Conservation (phyloP, 2,113 vertebrate genomes). For the Pseudolaguvia tuberculata region DNA sequence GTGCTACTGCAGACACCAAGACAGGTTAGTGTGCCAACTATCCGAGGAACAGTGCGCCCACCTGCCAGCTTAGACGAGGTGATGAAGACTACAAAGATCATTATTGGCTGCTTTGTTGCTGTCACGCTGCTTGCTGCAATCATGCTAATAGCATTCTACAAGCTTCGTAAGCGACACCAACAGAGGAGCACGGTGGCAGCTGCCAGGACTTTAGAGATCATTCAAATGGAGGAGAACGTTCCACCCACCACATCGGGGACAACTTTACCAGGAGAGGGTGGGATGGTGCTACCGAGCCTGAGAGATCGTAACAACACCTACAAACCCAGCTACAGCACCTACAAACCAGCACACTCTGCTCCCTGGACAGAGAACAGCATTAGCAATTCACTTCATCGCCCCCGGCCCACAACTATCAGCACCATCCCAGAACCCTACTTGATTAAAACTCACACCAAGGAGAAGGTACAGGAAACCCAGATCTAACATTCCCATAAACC, state of each 20-base stretch:
- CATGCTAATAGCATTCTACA: constrained; percentile 97
- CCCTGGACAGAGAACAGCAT: constrained; percentile 91
- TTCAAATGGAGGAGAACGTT: constrained; percentile 89
- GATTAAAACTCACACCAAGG: constrained; percentile 91
- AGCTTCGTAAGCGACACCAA: constrained; percentile 95
- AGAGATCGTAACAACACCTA: constrained; percentile 88
- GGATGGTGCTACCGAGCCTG: constrained; percentile 78
- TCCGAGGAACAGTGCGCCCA: constrained; percentile 72
- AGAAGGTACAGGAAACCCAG: constrained; percentile 98
- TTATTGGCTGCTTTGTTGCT: constrained; percentile 97
- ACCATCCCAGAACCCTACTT: constrained; percentile 83
- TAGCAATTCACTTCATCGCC: constrained; percentile 85
- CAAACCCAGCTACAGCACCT: constrained; percentile 84
- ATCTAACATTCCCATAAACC: constrained; percentile 76
- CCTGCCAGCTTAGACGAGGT: constrained; percentile 92
- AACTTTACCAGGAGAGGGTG: constrained; percentile 79
- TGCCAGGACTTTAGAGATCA: constrained; percentile 88
- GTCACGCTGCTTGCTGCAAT: constrained; percentile 90
- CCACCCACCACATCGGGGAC: constrained; percentile 70
- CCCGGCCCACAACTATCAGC: constrained; percentile 81
- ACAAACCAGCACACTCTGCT: constrained; percentile 83
- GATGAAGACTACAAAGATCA: constrained; percentile 99
- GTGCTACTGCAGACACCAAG: constrained; percentile 86
- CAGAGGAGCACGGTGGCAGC: constrained; percentile 89
- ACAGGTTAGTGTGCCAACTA: constrained; percentile 78